These are phyloP conservation scores for Aleadryas rufinucha DNA, from an alignment of 2,113 vertebrate genomes.

Conservation along the genomic window DNA sequence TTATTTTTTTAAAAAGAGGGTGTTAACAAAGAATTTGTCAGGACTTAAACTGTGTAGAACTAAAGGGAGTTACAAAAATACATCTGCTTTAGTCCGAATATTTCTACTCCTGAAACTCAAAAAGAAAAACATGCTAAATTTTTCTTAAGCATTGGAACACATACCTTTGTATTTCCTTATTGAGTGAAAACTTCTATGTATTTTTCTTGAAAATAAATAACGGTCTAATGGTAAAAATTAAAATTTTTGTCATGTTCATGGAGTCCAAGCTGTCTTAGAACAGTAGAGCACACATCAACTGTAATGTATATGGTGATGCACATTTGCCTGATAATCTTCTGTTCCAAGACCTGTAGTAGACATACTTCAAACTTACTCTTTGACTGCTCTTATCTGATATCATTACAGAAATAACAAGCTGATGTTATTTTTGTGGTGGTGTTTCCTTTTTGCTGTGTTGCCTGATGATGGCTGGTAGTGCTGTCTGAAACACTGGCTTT, in stretches of 20 bases:
- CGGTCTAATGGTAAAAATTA: neutral
- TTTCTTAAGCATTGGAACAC: neutral
- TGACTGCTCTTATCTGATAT: neutral
- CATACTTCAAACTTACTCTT: neutral
- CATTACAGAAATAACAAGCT: neutral
- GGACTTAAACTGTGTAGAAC: neutral
- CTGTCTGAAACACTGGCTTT: neutral
- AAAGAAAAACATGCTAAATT: neutral
- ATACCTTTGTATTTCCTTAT: neutral
- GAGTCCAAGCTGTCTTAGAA: neutral
- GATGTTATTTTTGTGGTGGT: neutral
- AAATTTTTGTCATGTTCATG: neutral
- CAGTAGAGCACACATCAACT: neutral
- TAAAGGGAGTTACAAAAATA: neutral
- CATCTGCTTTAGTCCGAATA: neutral
- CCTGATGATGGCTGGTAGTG: neutral
- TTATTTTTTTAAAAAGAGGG: fast-evolving
- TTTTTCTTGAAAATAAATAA: neutral
- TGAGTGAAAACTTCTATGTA: neutral
- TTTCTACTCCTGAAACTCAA: neutral
- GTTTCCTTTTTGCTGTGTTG: neutral
- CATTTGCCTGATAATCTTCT: neutral
- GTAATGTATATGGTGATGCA: neutral
- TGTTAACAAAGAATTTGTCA: neutral
- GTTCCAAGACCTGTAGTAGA: neutral